phyloP scores from a whole-genome alignment of 2,113 vertebrate species.

The Gavia stellata region DNA sequence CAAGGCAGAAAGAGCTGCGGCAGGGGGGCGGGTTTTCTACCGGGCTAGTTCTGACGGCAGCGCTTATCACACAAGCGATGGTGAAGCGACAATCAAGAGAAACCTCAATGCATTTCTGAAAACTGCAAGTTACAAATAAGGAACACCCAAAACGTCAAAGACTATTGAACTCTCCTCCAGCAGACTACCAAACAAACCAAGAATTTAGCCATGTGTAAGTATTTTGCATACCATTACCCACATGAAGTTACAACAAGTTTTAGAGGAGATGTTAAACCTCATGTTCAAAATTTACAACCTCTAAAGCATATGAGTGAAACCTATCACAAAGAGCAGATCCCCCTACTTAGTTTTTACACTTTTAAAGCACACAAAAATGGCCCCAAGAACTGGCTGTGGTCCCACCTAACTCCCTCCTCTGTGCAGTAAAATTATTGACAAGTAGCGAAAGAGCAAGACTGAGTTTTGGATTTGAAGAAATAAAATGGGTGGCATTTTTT shows the following conservation, averaged over 20 bases:
- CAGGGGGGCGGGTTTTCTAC: not conserved
- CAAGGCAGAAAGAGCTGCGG: not conserved
- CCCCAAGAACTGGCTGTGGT: not conserved
- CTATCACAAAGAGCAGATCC: not conserved
- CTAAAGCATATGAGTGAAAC: not conserved
- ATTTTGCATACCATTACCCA: not conserved
- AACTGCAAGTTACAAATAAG: not conserved
- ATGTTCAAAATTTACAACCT: not conserved
- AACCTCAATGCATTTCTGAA: not conserved
- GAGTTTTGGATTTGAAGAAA: not conserved
- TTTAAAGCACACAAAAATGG: not conserved
- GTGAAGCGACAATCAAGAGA: not conserved
- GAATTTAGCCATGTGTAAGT: not conserved
- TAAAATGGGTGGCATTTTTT: not conserved
- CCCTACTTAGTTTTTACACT: not conserved
- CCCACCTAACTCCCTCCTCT: not conserved
- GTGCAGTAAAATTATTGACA: accelerated
- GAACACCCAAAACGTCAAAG: not conserved
- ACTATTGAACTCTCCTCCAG: not conserved
- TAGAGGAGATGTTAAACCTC: not conserved
- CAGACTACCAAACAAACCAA: not conserved
- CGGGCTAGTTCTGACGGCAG: accelerated
- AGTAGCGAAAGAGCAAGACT: not conserved
- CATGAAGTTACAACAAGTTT: not conserved
- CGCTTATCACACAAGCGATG: not conserved